These are phyloP conservation scores for Nephila pilipes DNA, from an alignment of 1,140 invertebrate genomes.

Conservation along the genomic window DNA sequence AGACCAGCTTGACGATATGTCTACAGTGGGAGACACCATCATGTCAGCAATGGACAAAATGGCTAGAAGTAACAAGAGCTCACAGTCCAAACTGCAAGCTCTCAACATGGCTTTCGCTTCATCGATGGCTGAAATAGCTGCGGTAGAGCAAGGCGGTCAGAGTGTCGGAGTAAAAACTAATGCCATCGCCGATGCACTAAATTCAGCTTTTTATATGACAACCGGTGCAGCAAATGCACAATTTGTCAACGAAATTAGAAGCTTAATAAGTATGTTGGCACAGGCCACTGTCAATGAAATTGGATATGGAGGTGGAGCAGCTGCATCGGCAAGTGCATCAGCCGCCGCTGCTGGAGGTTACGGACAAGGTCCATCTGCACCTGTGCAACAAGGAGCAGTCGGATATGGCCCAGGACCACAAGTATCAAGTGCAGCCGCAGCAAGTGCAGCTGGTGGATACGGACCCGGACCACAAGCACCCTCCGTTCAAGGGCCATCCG, in stretches of 20 bases:
- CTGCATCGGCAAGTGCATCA: neutral
- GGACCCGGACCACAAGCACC: too few species aligned
- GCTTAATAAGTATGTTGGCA: neutral
- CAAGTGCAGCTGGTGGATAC: too few species aligned
- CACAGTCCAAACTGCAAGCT: slow-evolving; percentile 21
- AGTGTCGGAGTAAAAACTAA: neutral
- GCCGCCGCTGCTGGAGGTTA: neutral
- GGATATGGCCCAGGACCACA: too few species aligned
- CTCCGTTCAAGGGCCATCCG: too few species aligned
- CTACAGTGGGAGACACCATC: neutral
- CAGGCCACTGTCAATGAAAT: neutral
- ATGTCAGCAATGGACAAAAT: neutral
- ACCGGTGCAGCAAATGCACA: neutral
- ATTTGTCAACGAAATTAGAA: slow-evolving; percentile 31
- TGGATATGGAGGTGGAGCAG: neutral
- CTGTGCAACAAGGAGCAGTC: too few species aligned
- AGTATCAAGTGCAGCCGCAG: too few species aligned
- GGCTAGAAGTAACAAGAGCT: neutral
- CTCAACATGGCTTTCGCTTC: slow-evolving; percentile 61
- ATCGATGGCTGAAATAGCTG: slow-evolving; percentile 39
- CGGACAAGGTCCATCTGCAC: neutral
- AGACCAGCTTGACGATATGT: slow-evolving; percentile 11
- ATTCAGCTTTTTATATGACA: slow-evolving; percentile 13
- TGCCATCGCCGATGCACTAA: neutral
- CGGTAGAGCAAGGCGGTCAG: neutral